phyloP scores from a whole-genome alignment of 2,113 vertebrate genomes.

The Sarotherodon lohbergeri region DNA sequence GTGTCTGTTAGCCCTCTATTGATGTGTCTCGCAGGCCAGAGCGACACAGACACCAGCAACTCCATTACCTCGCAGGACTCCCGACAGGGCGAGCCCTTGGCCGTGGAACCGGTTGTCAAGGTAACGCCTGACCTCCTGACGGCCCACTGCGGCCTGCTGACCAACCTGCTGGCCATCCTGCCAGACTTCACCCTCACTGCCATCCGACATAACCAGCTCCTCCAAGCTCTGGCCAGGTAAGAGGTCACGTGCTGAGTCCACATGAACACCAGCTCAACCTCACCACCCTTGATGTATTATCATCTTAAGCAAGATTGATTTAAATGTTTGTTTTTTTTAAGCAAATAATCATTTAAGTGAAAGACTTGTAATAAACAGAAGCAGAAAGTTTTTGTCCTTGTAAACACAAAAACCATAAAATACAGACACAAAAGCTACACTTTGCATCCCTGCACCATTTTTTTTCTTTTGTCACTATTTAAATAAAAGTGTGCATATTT shows the following conservation, averaged over 20 bases:
- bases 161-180: conserved; percentile 80
- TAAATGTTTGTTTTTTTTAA: background rate
- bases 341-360: background rate
- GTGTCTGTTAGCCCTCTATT: conserved; percentile 3
- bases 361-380: background rate
- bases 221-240: conserved; percentile 82
- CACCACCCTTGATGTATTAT: background rate
- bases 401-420: background rate
- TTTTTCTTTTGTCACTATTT: background rate
- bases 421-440: background rate
- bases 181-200: conserved; percentile 79
- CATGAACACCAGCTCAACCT: background rate
- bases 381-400: background rate
- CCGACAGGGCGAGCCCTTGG: conserved; percentile 38
- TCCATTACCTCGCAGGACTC: conserved; percentile 70
- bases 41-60: conserved; percentile 70
- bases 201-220: conserved; percentile 73
- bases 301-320: background rate
- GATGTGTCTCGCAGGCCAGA: conserved; percentile 76
- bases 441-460: background rate
- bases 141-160: conserved; percentile 82
- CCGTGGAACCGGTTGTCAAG: conserved; percentile 64
- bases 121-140: conserved; percentile 86
- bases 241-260: background rate
- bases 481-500: background rate